Conservation (phyloP, 2,888 invertebrate genomes). For the Chromoteleia sp. region DNA sequence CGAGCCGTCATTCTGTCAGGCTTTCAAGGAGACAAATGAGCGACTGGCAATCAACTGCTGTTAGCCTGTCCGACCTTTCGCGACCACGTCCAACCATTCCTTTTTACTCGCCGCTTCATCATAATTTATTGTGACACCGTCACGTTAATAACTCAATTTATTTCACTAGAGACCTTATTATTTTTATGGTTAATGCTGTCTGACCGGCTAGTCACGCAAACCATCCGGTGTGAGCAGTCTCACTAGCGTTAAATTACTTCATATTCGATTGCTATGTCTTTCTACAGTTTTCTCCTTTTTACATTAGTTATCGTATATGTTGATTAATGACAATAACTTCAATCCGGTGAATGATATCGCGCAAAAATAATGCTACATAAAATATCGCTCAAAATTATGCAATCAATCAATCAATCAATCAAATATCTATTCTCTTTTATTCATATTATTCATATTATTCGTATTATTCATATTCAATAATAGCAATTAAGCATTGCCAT, state of each 20-base stretch:
- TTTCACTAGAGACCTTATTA: conserved; percentile 82
- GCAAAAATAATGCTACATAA: conserved; percentile 3
- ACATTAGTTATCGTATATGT: conserved; percentile 25
- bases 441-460: too few relatives aligned
- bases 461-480: too few relatives aligned
- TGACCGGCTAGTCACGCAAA: conserved; percentile 70
- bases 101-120: conserved; percentile 84
- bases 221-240: conserved; percentile 66
- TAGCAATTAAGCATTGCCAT: too few relatives aligned
- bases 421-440: too few relatives aligned
- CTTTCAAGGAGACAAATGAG: conserved; percentile 84
- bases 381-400: not conserved
- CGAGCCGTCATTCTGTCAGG: conserved; percentile 81
- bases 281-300: conserved; percentile 38
- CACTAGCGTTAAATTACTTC: conserved; percentile 65
- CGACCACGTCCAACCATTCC: conserved; percentile 82
- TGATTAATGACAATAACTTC: conserved; percentile 50
- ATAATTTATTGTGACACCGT: conserved; percentile 84
- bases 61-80: conserved; percentile 84
- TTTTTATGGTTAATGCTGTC: conserved; percentile 76
- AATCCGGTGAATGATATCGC: conserved; percentile 23
- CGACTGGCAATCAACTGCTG: conserved; percentile 84
- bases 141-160: conserved; percentile 85
- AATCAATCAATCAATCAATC: too few relatives aligned
- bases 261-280: conserved; percentile 56